Evolutionary conservation across 2,113 vertebrate species (phyloP).

Genomic region (Triplophysa siluroides): DNA sequence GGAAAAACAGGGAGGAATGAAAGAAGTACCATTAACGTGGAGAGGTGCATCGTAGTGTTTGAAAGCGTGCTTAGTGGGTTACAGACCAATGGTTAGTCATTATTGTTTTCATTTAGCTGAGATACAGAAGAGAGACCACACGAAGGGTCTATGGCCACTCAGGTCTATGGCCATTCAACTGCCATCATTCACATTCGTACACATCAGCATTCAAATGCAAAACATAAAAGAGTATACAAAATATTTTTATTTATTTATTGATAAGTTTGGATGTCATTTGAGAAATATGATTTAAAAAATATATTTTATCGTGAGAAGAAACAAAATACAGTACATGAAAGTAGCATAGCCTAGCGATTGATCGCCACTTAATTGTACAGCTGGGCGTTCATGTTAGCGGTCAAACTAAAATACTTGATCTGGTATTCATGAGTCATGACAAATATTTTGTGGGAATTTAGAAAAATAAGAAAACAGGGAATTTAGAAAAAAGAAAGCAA

Average conservation of each 20-base stretch:
- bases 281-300: too few relatives aligned
- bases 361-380: too few relatives aligned
- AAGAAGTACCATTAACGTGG: conserved; percentile 61
- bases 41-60: conserved; percentile 57
- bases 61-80: conserved; percentile 51
- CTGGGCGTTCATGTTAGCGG: too few relatives aligned
- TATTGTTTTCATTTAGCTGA: conserved; percentile 59
- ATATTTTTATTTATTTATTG: neutral
- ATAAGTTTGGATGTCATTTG: neutral
- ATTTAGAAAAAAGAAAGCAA: neutral
- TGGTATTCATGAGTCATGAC: too few relatives aligned
- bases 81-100: conserved; percentile 58
- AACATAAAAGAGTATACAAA: neutral
- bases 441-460: neutral
- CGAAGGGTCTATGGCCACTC: conserved; percentile 22
- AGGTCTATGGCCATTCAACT: conserved; percentile 5
- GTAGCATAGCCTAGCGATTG: too few relatives aligned
- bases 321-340: too few relatives aligned
- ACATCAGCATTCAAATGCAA: conserved; percentile 12
- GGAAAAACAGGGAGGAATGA: conserved; percentile 61
- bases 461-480: too few relatives aligned
- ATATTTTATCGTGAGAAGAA: too few relatives aligned
- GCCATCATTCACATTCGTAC: conserved; percentile 13
- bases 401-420: too few relatives aligned
- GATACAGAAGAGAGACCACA: conserved; percentile 50